Evolutionary conservation across 92 coral and sea anemone species (phyloP), one percentile per base, ranked within the genome.

Genomic region (Meandrina meandrites): DNA sequence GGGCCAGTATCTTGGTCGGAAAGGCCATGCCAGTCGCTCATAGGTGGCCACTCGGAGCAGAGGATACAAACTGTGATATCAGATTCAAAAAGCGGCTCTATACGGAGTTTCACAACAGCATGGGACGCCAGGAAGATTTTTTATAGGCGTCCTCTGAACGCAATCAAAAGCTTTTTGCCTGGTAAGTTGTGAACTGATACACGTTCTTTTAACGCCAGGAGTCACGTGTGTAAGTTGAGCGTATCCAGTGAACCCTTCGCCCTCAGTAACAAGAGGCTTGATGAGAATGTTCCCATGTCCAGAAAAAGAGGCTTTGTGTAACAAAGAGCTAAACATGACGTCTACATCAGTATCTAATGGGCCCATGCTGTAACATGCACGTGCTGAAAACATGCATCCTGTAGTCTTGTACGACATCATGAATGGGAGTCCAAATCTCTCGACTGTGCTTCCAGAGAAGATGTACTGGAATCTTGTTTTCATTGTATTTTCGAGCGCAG

Each of bases 41-140:
- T 4, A 2, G 90, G n/a, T 18, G 90, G 93, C 93, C 93, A 90
- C 71, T 87, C 90, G 18, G 76, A 35, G 69, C 90, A 90, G 24
- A 67, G 76, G 79, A 90, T 22, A 30, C 90, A 75, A 67, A 81
- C 34, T 74, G 90, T 86, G 2, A 90, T 70, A 35, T 90, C 93
- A 37, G 62, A 71, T 34, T 80, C 69, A 36, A 75, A 77, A 31
- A 50, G 12, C 1, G 30, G 18, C 8, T 19, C 76, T 2, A 86
- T 72, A 73, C 9, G 58, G 17, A 90, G 16, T 35, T 70, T 82
- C 14, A 40, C 45, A 40, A 76, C 78, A 1, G 88, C 77, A 40
- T 50, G n/a, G 87, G 80, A 2, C 6, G 14, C 79, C 85, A 19
- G 90, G 93, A 36, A 85, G 69, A 24, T 86, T 76, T 27, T 36